phyloP scores from a whole-genome alignment of 2,888 invertebrate species.

The Drosophila crucigera region DNA sequence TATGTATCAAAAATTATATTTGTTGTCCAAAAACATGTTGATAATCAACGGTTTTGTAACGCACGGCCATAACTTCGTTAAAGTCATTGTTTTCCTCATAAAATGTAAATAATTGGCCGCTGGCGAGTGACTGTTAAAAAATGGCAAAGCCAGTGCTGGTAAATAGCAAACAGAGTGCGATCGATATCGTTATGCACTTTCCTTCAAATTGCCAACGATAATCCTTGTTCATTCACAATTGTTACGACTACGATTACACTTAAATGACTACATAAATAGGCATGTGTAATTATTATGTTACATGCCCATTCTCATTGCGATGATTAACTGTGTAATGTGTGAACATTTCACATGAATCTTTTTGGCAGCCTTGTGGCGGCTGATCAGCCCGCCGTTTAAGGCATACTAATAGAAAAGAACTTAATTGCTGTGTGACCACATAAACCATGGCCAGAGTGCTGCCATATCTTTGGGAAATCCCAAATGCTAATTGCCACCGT shows the following conservation, averaged over 20 bases:
- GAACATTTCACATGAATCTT: conserved; percentile 67
- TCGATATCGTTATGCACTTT: conserved; percentile 16
- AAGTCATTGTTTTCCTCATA: conserved; percentile 19
- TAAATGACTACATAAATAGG: neutral
- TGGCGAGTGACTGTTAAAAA: neutral
- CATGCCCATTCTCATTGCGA: conserved; percentile 44
- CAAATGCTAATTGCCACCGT: conserved; percentile 36
- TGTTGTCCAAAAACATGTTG: conserved; percentile 39
- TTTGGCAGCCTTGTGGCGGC: conserved; percentile 56
- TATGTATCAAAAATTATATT: conserved; percentile 42
- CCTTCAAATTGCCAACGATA: neutral
- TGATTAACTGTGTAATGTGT: conserved; percentile 60
- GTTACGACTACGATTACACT: neutral
- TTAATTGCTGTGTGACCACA: conserved; percentile 59
- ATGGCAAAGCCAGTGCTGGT: conserved; percentile 1
- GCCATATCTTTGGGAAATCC: conserved; percentile 32
- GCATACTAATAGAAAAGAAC: conserved; percentile 53
- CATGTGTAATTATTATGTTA: conserved; percentile 9
- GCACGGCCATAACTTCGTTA: conserved; percentile 39
- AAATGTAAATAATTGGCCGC: conserved; percentile 16
- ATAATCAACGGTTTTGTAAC: conserved; percentile 56
- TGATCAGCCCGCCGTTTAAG: conserved; percentile 56
- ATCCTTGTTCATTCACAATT: conserved; percentile 28
- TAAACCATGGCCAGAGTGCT: conserved; percentile 39
- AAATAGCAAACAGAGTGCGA: conserved; percentile 1